Percentiles rank a stretch among this genome's conserved stretches.
These are phyloP conservation scores for Murina feae DNA, from an alignment of 2,113 vertebrate genomes.

Conservation along the genomic window DNA sequence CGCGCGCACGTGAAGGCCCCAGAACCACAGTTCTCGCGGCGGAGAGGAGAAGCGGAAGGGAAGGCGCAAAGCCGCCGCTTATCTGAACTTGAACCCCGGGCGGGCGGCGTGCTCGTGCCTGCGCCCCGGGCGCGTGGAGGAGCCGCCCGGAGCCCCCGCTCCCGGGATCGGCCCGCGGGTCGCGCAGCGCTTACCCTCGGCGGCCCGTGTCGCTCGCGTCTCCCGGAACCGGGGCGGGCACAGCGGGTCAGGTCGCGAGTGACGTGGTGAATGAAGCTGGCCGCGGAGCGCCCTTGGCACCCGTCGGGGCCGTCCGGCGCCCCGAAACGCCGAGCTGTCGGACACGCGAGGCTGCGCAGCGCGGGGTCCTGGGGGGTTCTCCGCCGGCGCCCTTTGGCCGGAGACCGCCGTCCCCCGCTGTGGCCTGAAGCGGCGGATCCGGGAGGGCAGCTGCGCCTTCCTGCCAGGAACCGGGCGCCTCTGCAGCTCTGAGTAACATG, in stretches of 20 bases:
- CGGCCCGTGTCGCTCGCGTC: neutral
- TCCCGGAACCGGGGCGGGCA: neutral
- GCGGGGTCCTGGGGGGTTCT: too few species aligned
- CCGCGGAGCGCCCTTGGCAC: too few species aligned
- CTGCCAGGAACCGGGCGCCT: neutral
- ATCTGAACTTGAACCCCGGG: neutral
- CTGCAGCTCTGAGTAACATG: neutral
- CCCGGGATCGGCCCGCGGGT: neutral
- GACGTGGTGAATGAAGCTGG: neutral
- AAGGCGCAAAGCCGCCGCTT: neutral
- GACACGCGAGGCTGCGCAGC: neutral
- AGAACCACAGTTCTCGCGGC: neutral
- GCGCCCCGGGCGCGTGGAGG: neutral
- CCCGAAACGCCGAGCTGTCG: neutral
- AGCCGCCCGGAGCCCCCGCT: neutral
- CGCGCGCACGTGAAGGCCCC: rapidly evolving
- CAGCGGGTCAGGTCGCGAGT: neutral
- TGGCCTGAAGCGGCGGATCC: neutral
- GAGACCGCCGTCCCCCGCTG: too few species aligned
- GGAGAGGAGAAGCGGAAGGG: neutral
- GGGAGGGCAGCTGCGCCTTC: neutral
- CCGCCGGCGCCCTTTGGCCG: neutral
- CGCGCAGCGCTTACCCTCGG: conserved; percentile 24
- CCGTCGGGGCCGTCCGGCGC: rapidly evolving
- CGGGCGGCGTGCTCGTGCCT: neutral